Evolutionary conservation across 2,113 vertebrate genomes (phyloP).

Genomic region (Heterotilapia buettikoferi): DNA sequence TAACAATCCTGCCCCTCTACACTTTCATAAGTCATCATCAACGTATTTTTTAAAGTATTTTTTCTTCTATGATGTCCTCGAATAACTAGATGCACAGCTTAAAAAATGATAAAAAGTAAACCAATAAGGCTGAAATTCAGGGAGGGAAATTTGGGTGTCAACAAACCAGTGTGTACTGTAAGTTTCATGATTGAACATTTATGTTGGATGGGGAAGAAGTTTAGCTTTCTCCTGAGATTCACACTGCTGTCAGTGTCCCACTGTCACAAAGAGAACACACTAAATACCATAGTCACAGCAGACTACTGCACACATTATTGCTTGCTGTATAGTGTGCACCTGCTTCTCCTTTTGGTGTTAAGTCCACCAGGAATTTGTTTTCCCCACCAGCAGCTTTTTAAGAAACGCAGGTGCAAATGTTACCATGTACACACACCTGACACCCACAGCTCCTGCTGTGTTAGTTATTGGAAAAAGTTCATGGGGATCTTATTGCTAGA

Average conservation of each 20-base stretch:
- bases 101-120: neutral
- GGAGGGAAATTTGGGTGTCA: neutral
- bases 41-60: neutral
- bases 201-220: neutral
- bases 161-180: neutral
- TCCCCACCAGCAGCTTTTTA: neutral
- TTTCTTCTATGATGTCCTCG: neutral
- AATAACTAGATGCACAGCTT: neutral
- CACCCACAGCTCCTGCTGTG: constrained; percentile 11
- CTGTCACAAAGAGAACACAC: neutral
- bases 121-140: neutral
- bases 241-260: neutral
- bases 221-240: neutral
- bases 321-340: neutral
- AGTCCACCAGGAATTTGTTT: neutral
- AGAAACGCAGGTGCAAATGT: neutral
- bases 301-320: neutral
- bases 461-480: constrained; percentile 35
- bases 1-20: constrained; percentile 4
- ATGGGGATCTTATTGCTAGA: neutral
- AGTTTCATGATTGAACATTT: neutral
- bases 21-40: neutral
- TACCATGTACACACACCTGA: neutral
- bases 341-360: neutral
- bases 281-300: neutral